phyloP scores from a whole-genome alignment of 1,140 invertebrate genomes.

The Ceratina japonica region DNA sequence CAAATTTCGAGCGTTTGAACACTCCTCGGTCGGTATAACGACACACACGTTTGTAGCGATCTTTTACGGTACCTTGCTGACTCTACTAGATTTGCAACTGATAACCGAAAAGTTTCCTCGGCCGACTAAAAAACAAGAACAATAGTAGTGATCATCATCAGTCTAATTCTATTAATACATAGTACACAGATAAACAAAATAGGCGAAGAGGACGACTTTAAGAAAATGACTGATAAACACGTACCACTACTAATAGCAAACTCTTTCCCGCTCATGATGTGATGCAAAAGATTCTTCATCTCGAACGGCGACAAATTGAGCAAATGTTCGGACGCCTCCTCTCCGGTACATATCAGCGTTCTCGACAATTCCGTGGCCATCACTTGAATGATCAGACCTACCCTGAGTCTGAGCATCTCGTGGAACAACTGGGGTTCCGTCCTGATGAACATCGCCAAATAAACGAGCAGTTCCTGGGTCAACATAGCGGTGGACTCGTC shows the following conservation, averaged over 20 bases:
- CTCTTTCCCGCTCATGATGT: slow-evolving; percentile 98
- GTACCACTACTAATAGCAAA: slow-evolving; percentile 88
- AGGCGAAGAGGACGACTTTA: too few species aligned
- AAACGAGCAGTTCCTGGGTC: slow-evolving; percentile 98
- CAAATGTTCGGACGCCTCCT: slow-evolving; percentile 97
- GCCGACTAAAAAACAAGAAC: slow-evolving; percentile 81
- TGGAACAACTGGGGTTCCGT: slow-evolving; percentile 98
- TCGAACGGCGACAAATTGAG: slow-evolving; percentile 98
- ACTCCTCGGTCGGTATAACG: too few species aligned
- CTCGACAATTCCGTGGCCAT: slow-evolving; percentile 98
- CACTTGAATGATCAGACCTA: slow-evolving; percentile 99
- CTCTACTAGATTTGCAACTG: slow-evolving; percentile 90
- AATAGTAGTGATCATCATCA: not conserved
- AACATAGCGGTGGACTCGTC: slow-evolving; percentile 99
- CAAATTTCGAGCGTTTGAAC: slow-evolving; percentile 18
- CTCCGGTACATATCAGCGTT: slow-evolving; percentile 93
- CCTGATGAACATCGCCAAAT: slow-evolving; percentile 98
- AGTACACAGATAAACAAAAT: too few species aligned
- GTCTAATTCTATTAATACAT: too few species aligned
- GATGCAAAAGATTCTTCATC: slow-evolving; percentile 98
- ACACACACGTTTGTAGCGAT: too few species aligned
- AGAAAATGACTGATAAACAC: slow-evolving; percentile 6
- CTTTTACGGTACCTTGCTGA: slow-evolving; percentile 84
- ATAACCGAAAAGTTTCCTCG: slow-evolving; percentile 92
- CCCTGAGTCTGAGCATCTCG: slow-evolving; percentile 97